Evolutionary conservation across 1,140 invertebrate species (phyloP).

Genomic region (Drosophila sulfurigaster): DNA sequence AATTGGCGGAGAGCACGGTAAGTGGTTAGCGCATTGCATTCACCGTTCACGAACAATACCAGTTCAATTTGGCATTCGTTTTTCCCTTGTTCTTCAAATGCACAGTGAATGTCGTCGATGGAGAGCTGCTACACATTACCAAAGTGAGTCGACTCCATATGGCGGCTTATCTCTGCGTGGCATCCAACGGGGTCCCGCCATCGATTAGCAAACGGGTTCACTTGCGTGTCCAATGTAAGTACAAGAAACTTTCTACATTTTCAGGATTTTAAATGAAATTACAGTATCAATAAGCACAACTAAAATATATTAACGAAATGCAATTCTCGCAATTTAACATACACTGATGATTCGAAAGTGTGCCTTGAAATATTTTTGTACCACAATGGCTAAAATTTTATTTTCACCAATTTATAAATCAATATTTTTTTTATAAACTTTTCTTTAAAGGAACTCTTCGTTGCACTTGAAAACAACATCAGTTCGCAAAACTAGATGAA

Average conservation of each 20-base stretch:
- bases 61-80: conserved; percentile 28
- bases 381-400: too few species aligned
- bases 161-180: conserved; percentile 95
- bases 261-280: too few species aligned
- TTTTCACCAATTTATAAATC: too few species aligned
- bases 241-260: conserved; percentile 16
- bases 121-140: conserved; percentile 92
- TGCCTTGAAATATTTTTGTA: too few species aligned
- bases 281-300: too few species aligned
- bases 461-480: too few species aligned
- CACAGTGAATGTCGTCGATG: conserved; percentile 93
- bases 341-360: too few species aligned
- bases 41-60: conserved; percentile 12
- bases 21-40: conserved; percentile 41
- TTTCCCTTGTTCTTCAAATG: neutral
- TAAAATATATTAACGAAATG: too few species aligned
- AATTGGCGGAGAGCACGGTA: conserved; percentile 93
- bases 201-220: conserved; percentile 93
- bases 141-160: conserved; percentile 96
- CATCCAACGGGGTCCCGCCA: conserved; percentile 94
- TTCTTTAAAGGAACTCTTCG: too few species aligned
- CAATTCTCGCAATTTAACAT: too few species aligned
- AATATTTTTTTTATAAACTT: too few species aligned
- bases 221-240: conserved; percentile 95
- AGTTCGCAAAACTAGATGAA: too few species aligned